Base-by-base conservation (phyloP, 1,140 invertebrate genomes). In the Nymphalis io region DNA sequence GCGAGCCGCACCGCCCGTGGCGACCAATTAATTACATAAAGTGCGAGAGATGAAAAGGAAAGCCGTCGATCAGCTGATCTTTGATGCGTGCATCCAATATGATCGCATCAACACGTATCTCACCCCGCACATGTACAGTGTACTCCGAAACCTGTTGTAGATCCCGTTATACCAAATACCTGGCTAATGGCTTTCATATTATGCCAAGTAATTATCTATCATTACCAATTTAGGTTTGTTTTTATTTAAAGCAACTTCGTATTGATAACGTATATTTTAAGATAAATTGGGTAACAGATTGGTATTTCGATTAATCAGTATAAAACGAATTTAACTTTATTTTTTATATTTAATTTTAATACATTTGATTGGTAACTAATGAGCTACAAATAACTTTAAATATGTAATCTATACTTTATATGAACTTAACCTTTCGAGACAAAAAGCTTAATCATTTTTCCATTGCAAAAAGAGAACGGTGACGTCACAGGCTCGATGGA, bases 381-480 rank as follows among this genome's bases (percentile, higher is more conserved):
- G 15, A 48, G n/a, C 18, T 16, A 20, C 18, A 18, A 18, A 51
- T 20, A 51, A 20, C 46, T 11, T 51, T 51, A 1, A 6, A 51
- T 21, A 11, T 8, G n/a, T 20, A 51, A 51, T 20, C 8, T 20
- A 21, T 55, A 6, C 23, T 55, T 23, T 55, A 23, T 62, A 62
- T 55, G 39, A 40, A 33, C 33, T 62, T 69, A 70, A 70, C 53
- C 60, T 70, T 63, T 70, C 44, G 20, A 44, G 23, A 51, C 16
- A 59, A 70, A 59, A 70, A 70, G 15, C 48, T 68, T 75, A 74
- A 81, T 81, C 68, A 81, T 83, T 85, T 86, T 83, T 87, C 87
- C 81, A 84, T 83, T 83, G 80, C 79, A 85, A 87, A 87, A 84
- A 87, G 85, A 84, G 83, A 86, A 82, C 80, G 70, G 85, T 91